Conservation (phyloP, 1,140 invertebrate genomes). For the Drosophila arizonae region DNA sequence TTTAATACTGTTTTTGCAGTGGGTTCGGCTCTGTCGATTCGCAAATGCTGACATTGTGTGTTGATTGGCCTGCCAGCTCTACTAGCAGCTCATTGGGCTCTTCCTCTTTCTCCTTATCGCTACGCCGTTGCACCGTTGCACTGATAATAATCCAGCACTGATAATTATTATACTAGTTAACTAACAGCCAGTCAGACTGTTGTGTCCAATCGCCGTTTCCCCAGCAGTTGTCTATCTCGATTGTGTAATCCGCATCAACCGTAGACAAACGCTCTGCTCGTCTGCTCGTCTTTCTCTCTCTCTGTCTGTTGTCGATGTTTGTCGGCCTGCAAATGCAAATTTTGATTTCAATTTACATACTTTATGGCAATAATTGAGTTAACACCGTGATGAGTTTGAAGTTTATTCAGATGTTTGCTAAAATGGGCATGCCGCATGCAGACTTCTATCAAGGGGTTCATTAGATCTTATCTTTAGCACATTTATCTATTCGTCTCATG, state of each 20-base stretch:
- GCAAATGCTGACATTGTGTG: constrained; percentile 57
- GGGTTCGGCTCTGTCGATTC: constrained; percentile 31
- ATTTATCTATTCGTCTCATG: not conserved
- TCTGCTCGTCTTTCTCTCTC: not conserved
- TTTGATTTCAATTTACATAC: not conserved
- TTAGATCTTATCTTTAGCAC: too few species aligned
- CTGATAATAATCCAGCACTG: constrained; percentile 70
- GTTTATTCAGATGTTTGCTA: not conserved
- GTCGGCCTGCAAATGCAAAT: constrained; percentile 16
- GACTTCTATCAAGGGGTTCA: not conserved
- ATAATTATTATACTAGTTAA: constrained; percentile 60
- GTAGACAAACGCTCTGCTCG: constrained; percentile 14
- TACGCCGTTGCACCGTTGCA: constrained; percentile 39
- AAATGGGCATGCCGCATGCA: not conserved
- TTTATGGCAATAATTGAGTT: constrained; percentile 2
- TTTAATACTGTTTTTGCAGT: constrained; percentile 47
- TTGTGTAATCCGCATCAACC: constrained; percentile 58
- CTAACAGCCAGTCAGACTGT: constrained; percentile 43
- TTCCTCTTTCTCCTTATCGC: constrained; percentile 20
- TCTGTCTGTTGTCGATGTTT: not conserved
- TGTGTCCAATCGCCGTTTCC: constrained; percentile 5
- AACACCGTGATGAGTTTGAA: not conserved
- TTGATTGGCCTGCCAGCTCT: constrained; percentile 23
- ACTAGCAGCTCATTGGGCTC: constrained; percentile 16
- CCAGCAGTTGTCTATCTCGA: constrained; percentile 32